Evolutionary conservation across 2,888 invertebrate species (phyloP).

Genomic region (Daptonema setosum): DNA sequence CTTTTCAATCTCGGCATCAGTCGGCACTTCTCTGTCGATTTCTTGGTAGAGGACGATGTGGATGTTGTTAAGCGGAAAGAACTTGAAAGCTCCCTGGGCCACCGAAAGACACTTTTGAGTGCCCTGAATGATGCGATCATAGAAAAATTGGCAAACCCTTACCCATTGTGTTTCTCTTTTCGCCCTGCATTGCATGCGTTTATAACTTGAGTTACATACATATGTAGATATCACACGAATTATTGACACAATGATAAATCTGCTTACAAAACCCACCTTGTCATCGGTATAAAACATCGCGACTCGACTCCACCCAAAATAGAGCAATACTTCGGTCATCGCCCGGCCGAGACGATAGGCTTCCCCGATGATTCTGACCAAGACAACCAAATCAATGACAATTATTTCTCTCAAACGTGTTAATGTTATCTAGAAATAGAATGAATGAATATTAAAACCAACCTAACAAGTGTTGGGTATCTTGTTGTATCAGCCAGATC

Average conservation of each 20-base stretch:
- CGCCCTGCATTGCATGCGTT: too few species aligned
- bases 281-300: constrained; percentile 14
- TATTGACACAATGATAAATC: too few species aligned
- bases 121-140: background rate
- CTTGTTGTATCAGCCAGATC: constrained; percentile 10
- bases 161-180: too few species aligned
- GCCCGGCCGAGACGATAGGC: constrained; percentile 15
- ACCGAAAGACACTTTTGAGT: background rate
- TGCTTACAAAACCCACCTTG: constrained; percentile 2
- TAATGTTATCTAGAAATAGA: constrained; percentile 6
- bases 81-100: constrained; percentile 1
- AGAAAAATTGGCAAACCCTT: too few species aligned
- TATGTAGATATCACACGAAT: too few species aligned
- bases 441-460: too few species aligned
- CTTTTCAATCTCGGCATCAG: constrained; percentile 5
- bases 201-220: too few species aligned
- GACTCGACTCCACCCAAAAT: constrained; percentile 14
- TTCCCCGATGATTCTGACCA: too few species aligned
- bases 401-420: too few species aligned
- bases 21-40: constrained; percentile 5
- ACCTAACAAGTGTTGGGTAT: constrained; percentile 10
- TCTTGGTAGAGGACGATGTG: constrained; percentile 6
- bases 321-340: constrained; percentile 11
- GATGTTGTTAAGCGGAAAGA: background rate
- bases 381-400: too few species aligned